Evolutionary conservation across 1,140 invertebrate genomes (phyloP).

Genomic region (Drosophila ironensis): DNA sequence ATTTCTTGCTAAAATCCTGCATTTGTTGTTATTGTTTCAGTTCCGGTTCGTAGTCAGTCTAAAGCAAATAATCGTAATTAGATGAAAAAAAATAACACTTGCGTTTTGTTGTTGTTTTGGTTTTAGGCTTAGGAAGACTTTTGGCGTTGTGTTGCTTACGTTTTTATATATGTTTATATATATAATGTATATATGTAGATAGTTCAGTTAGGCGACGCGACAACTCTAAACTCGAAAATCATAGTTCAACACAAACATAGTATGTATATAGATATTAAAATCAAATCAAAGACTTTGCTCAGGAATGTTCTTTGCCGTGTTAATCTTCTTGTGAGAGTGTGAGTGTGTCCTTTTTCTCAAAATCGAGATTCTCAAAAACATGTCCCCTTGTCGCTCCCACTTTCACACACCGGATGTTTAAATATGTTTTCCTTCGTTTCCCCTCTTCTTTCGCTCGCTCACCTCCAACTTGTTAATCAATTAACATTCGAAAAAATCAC

Average conservation of each 20-base stretch:
- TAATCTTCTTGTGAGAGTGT: neutral
- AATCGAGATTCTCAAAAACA: constrained; percentile 30
- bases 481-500: constrained; percentile 62
- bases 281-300: constrained; percentile 63
- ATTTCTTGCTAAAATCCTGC: constrained; percentile 30
- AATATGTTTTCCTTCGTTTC: constrained; percentile 12
- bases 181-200: constrained; percentile 31
- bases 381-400: neutral
- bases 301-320: constrained; percentile 65
- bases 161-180: constrained; percentile 53
- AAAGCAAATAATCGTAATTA: constrained; percentile 59
- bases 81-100: constrained; percentile 29
- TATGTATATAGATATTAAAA: constrained; percentile 55
- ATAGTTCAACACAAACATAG: constrained; percentile 35
- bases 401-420: constrained; percentile 8
- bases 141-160: constrained; percentile 71
- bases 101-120: constrained; percentile 32
- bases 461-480: constrained; percentile 29
- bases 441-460: constrained; percentile 6
- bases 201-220: constrained; percentile 34
- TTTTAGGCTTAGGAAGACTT: constrained; percentile 75
- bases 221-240: constrained; percentile 32
- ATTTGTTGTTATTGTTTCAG: constrained; percentile 31
- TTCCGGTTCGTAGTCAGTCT: constrained; percentile 63
- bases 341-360: constrained; percentile 21